A percentile compares a stretch with the other conserved stretches of the same genome.
Evolutionary conservation across 2,797 vertebrate genomes (phyloP).

Genomic region (Pangasius larnaudii): DNA sequence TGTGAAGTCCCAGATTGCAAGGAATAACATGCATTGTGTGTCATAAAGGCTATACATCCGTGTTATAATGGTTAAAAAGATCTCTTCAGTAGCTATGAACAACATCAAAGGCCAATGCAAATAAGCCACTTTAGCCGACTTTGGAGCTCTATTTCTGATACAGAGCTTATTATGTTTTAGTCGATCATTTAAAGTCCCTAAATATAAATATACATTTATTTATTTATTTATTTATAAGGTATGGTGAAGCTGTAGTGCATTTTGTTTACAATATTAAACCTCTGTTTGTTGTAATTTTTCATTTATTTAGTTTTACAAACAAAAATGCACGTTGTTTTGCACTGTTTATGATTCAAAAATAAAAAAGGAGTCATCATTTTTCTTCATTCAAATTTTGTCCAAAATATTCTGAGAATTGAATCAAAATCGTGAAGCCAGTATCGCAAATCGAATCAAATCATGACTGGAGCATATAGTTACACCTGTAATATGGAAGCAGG

Average conservation of each 20-base stretch:
- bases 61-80: background rate
- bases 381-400: background rate
- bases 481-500: background rate
- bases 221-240: background rate
- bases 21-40: background rate
- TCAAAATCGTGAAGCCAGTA: background rate
- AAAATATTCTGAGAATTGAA: background rate
- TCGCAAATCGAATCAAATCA: background rate
- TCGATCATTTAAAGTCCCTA: background rate
- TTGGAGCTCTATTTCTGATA: background rate
- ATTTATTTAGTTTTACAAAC: too few relatives aligned
- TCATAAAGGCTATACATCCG: background rate
- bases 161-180: background rate
- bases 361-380: background rate
- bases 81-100: background rate
- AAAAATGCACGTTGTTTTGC: background rate
- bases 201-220: background rate
- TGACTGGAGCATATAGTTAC: background rate
- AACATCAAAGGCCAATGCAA: background rate
- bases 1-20: background rate
- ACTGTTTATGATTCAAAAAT: background rate
- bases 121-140: background rate
- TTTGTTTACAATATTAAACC: background rate
- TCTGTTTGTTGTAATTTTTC: background rate
- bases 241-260: background rate